Evolutionary conservation across 2,797 vertebrate species (phyloP).

Genomic region (Oceanodroma leucorhoa): DNA sequence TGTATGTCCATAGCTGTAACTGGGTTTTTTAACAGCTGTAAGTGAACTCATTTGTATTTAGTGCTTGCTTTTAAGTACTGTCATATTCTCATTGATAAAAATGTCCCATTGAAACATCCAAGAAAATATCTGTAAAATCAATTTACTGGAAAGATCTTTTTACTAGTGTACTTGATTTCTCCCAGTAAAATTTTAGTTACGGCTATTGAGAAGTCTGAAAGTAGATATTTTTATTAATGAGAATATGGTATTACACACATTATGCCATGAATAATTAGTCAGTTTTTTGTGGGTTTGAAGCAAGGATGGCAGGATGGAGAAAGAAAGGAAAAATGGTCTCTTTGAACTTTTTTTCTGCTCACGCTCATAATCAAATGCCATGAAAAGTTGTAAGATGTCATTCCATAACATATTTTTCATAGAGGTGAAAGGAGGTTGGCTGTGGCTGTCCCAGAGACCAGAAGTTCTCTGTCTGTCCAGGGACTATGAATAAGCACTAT

Average conservation of each 20-base stretch:
- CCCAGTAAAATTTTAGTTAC: background rate
- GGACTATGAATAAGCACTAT: background rate
- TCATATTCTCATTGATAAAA: conserved; percentile 3
- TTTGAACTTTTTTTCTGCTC: background rate
- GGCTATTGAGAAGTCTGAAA: background rate
- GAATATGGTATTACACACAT: background rate
- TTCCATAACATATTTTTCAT: background rate
- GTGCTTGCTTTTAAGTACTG: background rate
- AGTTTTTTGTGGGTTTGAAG: background rate
- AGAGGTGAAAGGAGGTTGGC: background rate
- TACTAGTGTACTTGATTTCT: background rate
- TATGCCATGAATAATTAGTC: background rate
- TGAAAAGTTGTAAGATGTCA: background rate
- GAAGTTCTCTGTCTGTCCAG: background rate
- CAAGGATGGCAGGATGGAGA: background rate
- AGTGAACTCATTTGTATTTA: background rate
- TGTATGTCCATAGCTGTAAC: background rate
- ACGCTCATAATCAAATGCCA: background rate
- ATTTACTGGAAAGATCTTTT: background rate
- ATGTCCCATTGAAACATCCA: background rate
- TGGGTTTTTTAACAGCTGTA: background rate
- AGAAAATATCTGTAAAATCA: background rate
- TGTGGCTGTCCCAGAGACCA: background rate
- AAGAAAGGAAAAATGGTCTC: background rate
- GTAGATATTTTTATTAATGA: conserved; percentile 4